phyloP scores from a whole-genome alignment of 2,888 invertebrate species.

The Prosopocoilus inquinatus region DNA sequence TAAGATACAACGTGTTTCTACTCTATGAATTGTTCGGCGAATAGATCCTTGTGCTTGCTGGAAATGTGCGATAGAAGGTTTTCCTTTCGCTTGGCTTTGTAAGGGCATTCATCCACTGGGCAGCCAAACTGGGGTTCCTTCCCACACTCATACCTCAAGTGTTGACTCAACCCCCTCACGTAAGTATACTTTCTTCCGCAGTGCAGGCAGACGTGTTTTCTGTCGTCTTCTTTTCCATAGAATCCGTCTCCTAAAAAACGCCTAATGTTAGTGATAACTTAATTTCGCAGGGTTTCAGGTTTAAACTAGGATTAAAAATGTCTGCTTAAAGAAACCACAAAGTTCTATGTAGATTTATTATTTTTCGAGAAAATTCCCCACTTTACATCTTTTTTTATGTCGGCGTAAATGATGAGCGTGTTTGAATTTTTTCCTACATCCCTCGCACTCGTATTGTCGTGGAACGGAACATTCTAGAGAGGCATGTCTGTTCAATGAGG shows the following conservation, averaged over 20 bases:
- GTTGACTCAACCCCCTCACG: slow-evolving; percentile 2
- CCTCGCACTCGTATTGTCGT: slow-evolving; percentile 13
- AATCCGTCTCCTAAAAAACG: no score
- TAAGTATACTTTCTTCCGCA: slow-evolving; percentile 18
- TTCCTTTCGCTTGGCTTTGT: slow-evolving; percentile 11
- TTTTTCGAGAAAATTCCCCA: no score
- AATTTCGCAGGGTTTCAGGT: no score
- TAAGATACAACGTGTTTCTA: no score
- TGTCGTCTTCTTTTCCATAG: no score
- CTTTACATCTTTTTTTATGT: no score
- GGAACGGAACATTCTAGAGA: slow-evolving; percentile 58
- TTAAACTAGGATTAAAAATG: no score
- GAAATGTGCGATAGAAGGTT: slow-evolving; percentile 11
- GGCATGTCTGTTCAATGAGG: slow-evolving; percentile 60
- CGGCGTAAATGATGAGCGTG: no score
- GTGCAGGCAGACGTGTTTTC: slow-evolving; percentile 13
- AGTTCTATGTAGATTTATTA: no score
- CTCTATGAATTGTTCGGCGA: no score
- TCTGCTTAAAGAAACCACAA: no score
- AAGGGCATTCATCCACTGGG: slow-evolving; percentile 42
- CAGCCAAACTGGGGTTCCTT: slow-evolving; percentile 26
- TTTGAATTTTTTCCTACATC: slow-evolving; percentile 6
- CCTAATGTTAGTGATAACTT: no score
- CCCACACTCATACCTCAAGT: slow-evolving; percentile 28
- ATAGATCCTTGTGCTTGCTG: slow-evolving; percentile 5